Conservation (phyloP, 2,797 vertebrate genomes). For the Falco naumanni region DNA sequence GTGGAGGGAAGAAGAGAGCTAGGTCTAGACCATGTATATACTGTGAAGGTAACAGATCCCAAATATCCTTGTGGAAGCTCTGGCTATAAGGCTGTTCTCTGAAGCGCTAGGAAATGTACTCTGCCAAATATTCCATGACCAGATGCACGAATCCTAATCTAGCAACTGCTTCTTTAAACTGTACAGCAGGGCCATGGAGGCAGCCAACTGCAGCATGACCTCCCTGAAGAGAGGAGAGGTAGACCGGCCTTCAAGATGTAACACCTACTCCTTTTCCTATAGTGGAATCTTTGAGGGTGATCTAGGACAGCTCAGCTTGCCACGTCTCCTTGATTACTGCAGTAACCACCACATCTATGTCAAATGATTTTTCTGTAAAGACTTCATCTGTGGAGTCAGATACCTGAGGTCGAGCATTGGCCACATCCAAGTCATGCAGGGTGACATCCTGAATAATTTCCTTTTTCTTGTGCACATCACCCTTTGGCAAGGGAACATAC, state of each 20-base stretch:
- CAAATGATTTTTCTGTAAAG: not conserved
- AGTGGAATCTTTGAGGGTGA: not conserved
- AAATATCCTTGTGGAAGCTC: not conserved
- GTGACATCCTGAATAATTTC: constrained; percentile 99
- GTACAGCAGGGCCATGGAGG: not conserved
- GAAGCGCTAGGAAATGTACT: not conserved
- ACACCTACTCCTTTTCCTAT: not conserved
- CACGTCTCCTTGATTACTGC: not conserved
- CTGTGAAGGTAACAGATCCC: not conserved
- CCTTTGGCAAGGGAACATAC: constrained; percentile 97
- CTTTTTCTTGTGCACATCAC: constrained; percentile 99
- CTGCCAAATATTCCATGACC: not conserved
- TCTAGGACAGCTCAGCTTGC: not conserved
- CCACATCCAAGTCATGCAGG: constrained; percentile 94
- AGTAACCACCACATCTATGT: not conserved
- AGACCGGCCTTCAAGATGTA: not conserved
- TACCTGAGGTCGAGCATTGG: constrained; percentile 97
- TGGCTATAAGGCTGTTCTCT: not conserved
- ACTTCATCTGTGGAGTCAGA: not conserved
- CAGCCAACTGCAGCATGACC: not conserved
- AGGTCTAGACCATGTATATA: not conserved
- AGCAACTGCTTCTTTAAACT: not conserved
- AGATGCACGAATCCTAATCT: not conserved
- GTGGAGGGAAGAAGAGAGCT: not conserved
- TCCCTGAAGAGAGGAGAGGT: not conserved